Evolutionary conservation across 2,113 vertebrate species (phyloP).

Genomic region (Anarrhichthys ocellatus): DNA sequence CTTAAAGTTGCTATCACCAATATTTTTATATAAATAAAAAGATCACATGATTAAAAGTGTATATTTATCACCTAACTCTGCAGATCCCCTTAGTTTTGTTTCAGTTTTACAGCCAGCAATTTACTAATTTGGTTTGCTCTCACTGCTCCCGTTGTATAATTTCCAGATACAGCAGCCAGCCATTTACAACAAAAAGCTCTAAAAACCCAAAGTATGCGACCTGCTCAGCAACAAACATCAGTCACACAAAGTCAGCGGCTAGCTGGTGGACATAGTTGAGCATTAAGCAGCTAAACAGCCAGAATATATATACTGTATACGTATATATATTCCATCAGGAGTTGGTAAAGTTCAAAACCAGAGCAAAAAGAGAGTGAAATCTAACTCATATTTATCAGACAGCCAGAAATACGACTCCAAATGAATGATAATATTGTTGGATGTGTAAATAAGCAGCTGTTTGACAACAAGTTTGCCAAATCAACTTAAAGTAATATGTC

Average conservation of each 20-base stretch:
- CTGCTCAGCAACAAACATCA: not conserved
- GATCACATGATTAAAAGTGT: too few species aligned
- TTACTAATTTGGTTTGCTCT: not conserved
- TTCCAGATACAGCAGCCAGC: not conserved
- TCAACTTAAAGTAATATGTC: not conserved
- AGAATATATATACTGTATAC: not conserved
- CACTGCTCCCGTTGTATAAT: not conserved
- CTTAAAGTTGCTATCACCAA: too few species aligned
- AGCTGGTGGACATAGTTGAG: too few species aligned
- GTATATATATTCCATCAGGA: not conserved
- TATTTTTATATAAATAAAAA: too few species aligned
- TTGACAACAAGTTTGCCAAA: too few species aligned
- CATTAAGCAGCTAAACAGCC: not conserved
- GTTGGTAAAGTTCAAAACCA: not conserved
- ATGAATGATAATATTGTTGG: not conserved
- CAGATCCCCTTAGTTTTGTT: not conserved
- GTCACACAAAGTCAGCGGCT: not conserved
- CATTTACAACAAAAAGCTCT: not conserved
- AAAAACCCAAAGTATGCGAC: not conserved
- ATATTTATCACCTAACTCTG: not conserved
- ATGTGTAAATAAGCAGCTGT: not conserved
- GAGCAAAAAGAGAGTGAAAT: not conserved
- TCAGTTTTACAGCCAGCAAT: not conserved
- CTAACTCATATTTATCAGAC: too few species aligned
- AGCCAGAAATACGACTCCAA: too few species aligned